Percentiles rank a stretch among this genome's conserved stretches.
phyloP scores from a whole-genome alignment of 2,888 invertebrate species.

The Noctua fimbriata region DNA sequence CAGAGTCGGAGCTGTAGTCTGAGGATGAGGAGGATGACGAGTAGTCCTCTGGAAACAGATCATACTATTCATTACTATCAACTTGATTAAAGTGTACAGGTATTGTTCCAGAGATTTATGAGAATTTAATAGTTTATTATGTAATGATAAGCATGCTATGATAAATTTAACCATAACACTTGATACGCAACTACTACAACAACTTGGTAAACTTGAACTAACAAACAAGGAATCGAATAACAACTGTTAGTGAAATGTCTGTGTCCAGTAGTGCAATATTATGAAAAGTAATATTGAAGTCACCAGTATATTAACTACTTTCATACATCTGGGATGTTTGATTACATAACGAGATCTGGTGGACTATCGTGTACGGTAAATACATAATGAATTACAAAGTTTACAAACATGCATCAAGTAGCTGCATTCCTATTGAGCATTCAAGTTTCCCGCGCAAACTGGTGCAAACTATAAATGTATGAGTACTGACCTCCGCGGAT shows the following conservation, averaged over 20 bases:
- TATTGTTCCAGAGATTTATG: not conserved
- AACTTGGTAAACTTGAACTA: not conserved
- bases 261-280: not conserved
- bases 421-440: slow-evolving; percentile 37
- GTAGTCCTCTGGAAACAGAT: slow-evolving; percentile 78
- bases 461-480: slow-evolving; percentile 52
- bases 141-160: not conserved
- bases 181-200: not conserved
- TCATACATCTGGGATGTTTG: not conserved
- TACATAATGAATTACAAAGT: slow-evolving; percentile 9
- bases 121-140: not conserved
- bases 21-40: slow-evolving; percentile 85
- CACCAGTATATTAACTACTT: not conserved
- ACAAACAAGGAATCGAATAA: slow-evolving; percentile 3
- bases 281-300: slow-evolving; percentile 8
- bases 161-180: not conserved
- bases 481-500: slow-evolving; percentile 85
- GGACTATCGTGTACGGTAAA: not conserved
- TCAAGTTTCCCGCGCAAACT: slow-evolving; percentile 82
- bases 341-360: not conserved
- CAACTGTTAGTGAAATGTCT: not conserved
- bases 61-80: not conserved
- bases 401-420: slow-evolving; percentile 23
- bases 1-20: slow-evolving; percentile 87
- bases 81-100: not conserved